phyloP scores from a whole-genome alignment of 2,888 invertebrate genomes.

The Ypsolopha scabrella region DNA sequence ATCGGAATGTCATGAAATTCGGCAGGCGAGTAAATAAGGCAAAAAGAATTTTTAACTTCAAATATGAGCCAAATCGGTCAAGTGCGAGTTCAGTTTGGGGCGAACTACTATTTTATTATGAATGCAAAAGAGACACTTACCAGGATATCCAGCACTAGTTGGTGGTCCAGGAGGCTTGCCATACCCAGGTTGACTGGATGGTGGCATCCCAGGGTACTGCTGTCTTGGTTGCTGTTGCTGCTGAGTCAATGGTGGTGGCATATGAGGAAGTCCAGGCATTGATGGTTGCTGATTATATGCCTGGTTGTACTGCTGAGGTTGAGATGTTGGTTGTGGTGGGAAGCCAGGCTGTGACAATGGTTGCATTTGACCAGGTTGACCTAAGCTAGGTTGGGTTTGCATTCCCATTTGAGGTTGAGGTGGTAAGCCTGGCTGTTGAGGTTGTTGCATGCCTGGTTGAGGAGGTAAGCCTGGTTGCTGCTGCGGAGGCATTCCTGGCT shows the following conservation, averaged over 20 bases:
- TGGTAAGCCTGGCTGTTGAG: constrained; percentile 8
- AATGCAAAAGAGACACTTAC: background rate
- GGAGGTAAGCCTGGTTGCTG: constrained; percentile 4
- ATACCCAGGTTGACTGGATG: constrained; percentile 28
- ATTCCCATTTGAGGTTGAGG: constrained; percentile 11
- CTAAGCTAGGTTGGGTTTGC: constrained; percentile 16
- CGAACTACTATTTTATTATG: too few species aligned
- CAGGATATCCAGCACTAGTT: constrained; percentile 7
- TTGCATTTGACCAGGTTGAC: constrained; percentile 8
- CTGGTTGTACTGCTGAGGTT: constrained; percentile 10
- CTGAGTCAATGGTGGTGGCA: constrained; percentile 55
- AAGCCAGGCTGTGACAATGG: constrained; percentile 6
- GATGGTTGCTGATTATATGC: constrained; percentile 4
- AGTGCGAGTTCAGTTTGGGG: too few species aligned
- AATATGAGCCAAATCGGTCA: too few species aligned
- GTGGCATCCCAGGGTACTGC: constrained; percentile 16
- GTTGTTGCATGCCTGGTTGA: constrained; percentile 9
- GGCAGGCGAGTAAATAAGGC: too few species aligned
- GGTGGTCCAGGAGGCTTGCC: constrained; percentile 21
- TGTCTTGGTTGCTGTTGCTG: constrained; percentile 31
- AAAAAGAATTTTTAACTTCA: too few species aligned
- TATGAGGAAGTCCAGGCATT: constrained; percentile 39
- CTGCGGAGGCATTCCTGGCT: constrained; percentile 2
- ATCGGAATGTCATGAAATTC: too few species aligned
- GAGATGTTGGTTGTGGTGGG: constrained; percentile 14